phyloP scores from a whole-genome alignment of 2,888 invertebrate species.

The Conus canariensis region DNA sequence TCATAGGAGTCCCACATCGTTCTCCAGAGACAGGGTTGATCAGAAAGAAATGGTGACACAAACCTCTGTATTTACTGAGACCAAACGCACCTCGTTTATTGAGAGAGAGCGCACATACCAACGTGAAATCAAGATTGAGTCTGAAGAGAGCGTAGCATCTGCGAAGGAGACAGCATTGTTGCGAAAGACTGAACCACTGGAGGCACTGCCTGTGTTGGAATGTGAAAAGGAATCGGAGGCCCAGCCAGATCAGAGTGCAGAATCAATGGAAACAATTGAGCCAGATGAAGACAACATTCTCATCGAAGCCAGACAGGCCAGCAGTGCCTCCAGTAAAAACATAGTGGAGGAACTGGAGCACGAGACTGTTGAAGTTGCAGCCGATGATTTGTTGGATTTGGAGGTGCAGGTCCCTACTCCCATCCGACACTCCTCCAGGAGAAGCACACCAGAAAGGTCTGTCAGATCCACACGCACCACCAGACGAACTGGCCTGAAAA shows the following conservation, averaged over 20 bases:
- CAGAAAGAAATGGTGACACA: background rate
- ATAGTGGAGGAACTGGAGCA: background rate
- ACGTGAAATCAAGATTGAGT: background rate
- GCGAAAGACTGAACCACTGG: background rate
- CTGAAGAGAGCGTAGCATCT: background rate
- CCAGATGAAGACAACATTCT: background rate
- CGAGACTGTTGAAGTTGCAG: conserved; percentile 5
- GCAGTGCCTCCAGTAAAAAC: background rate
- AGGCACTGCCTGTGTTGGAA: conserved; percentile 30
- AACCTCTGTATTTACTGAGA: background rate
- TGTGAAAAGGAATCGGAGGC: conserved; percentile 51
- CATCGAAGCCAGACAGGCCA: background rate
- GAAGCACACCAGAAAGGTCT: background rate
- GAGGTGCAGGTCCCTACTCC: conserved; percentile 38
- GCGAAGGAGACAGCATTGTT: background rate
- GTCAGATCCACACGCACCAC: background rate
- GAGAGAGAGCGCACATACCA: background rate
- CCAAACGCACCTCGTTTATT: background rate
- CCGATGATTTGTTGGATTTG: background rate
- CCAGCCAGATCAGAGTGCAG: conserved; percentile 33
- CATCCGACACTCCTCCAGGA: conserved; percentile 4
- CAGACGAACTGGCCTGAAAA: background rate
- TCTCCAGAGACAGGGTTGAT: background rate
- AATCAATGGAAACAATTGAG: conserved; percentile 39
- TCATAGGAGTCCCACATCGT: background rate